Conservation (phyloP, 2,888 invertebrate genomes). For the Nineta flava region DNA sequence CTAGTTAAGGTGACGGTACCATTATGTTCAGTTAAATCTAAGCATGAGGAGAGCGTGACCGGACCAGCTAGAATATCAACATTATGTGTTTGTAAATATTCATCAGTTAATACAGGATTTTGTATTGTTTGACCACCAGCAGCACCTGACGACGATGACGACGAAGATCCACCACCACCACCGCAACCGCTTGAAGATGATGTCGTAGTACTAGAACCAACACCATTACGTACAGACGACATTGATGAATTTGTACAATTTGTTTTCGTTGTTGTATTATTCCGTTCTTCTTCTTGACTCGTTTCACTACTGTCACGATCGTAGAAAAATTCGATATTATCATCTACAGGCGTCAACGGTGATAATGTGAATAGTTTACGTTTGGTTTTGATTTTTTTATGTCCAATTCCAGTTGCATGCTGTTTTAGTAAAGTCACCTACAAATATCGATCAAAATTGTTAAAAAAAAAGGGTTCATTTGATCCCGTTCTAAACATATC, state of each 20-base stretch:
- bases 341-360: conserved; percentile 27
- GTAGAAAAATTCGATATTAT: conserved; percentile 30
- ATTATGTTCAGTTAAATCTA: conserved; percentile 72
- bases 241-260: background rate
- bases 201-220: too few species aligned
- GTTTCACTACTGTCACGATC: conserved; percentile 18
- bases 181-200: too few species aligned
- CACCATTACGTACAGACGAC: too few species aligned
- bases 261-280: too few species aligned
- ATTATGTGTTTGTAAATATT: conserved; percentile 73
- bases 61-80: conserved; percentile 86
- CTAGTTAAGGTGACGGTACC: conserved; percentile 78
- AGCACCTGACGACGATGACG: conserved; percentile 12
- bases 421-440: conserved; percentile 45
- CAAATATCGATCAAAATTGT: too few species aligned
- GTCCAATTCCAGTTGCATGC: conserved; percentile 48
- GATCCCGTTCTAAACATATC: too few species aligned
- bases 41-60: conserved; percentile 58
- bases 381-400: conserved; percentile 24
- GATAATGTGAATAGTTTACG: conserved; percentile 16
- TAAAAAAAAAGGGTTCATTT: too few species aligned
- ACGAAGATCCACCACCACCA: background rate
- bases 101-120: conserved; percentile 62
- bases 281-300: background rate
- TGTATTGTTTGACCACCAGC: conserved; percentile 15